These are phyloP conservation scores for Podabrus alpinus DNA, from an alignment of 2,888 invertebrate species.

Conservation along the genomic window DNA sequence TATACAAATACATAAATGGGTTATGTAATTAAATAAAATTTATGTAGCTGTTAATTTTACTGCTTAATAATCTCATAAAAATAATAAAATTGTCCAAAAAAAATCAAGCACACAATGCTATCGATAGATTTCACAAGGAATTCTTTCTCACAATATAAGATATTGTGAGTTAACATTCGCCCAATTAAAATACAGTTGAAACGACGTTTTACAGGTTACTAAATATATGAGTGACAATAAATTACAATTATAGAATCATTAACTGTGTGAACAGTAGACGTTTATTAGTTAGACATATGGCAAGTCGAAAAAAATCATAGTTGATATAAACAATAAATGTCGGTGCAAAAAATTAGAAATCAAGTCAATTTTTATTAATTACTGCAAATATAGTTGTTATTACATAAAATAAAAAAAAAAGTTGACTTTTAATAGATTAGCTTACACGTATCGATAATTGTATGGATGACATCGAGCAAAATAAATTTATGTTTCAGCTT, in stretches of 20 bases:
- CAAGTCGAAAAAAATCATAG: background rate
- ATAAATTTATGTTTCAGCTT: slow-evolving; percentile 7
- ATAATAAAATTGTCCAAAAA: background rate
- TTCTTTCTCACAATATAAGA: slow-evolving; percentile 4
- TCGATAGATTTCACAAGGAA: slow-evolving; percentile 4
- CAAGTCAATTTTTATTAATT: background rate
- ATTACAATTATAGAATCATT: slow-evolving; percentile 5
- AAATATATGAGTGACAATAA: slow-evolving; percentile 4
- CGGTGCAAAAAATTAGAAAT: background rate
- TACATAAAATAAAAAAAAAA: background rate
- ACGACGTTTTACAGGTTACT: slow-evolving; percentile 3
- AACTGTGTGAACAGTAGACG: slow-evolving; percentile 4
- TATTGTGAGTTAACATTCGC: slow-evolving; percentile 2
- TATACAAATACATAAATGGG: background rate
- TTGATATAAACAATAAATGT: background rate
- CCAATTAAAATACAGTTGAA: slow-evolving; percentile 4
- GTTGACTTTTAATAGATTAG: background rate
- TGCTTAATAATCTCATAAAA: slow-evolving; percentile 5
- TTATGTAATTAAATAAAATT: slow-evolving; percentile 3
- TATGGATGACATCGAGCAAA: background rate
- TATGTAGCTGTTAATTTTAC: slow-evolving; percentile 1
- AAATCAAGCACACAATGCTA: background rate
- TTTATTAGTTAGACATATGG: slow-evolving; percentile 1
- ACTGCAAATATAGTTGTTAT: background rate
- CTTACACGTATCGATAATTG: background rate